phyloP scores from a whole-genome alignment of 2,113 vertebrate species.

The Lontra canadensis region DNA sequence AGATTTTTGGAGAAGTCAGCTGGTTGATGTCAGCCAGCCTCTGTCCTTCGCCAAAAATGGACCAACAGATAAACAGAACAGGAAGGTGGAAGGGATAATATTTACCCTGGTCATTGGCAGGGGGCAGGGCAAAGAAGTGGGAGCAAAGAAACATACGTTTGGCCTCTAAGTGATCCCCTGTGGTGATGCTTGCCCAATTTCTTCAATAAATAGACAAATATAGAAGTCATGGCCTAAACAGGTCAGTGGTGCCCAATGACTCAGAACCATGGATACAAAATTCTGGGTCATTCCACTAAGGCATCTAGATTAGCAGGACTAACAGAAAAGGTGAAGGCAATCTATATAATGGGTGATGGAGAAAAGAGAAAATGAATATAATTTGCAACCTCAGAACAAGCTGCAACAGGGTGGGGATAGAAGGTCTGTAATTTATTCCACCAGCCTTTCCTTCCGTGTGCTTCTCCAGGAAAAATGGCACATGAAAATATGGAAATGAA shows the following conservation, averaged over 20 bases:
- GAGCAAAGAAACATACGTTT: neutral
- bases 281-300: neutral
- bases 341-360: neutral
- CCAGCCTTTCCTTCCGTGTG: neutral
- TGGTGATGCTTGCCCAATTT: neutral
- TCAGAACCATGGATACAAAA: neutral
- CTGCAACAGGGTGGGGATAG: rapidly evolving
- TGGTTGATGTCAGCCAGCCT: neutral
- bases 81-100: neutral
- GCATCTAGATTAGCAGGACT: neutral
- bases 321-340: neutral
- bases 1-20: neutral
- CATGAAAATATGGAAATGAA: neutral
- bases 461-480: neutral
- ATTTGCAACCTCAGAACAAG: neutral
- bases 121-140: neutral
- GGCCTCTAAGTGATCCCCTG: neutral
- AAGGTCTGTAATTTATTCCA: neutral
- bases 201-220: neutral
- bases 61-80: neutral
- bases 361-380: neutral
- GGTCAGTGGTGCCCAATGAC: neutral
- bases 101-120: neutral
- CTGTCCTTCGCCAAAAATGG: neutral
- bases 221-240: neutral